phyloP scores from a whole-genome alignment of 2,113 vertebrate genomes.

The Pituophis catenifer region DNA sequence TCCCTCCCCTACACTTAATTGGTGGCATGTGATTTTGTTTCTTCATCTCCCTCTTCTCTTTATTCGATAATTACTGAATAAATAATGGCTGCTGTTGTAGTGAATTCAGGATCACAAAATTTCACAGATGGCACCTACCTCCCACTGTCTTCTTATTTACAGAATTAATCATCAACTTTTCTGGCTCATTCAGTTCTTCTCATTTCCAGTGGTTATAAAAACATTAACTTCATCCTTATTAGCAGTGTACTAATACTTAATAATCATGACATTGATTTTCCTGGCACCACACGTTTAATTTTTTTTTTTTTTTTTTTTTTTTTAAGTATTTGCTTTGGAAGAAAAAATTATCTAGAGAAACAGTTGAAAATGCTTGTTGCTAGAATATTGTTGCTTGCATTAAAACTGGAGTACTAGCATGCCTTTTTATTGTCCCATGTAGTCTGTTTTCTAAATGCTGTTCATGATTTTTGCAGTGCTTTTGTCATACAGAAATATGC shows the following conservation, averaged over 20 bases:
- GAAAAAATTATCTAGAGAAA: slow-evolving; percentile 6
- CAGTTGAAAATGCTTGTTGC: background rate
- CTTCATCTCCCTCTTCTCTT: background rate
- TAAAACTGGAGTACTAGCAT: background rate
- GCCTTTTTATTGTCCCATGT: background rate
- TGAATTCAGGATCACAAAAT: background rate
- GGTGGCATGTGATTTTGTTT: background rate
- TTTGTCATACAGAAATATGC: background rate
- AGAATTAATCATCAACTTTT: background rate
- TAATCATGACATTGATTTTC: background rate
- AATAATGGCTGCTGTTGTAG: background rate
- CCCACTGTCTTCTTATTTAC: background rate
- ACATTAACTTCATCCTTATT: background rate
- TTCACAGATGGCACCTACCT: background rate
- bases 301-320: no score
- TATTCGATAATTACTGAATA: background rate
- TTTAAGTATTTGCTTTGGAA: background rate
- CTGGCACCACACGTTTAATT: background rate
- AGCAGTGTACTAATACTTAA: background rate
- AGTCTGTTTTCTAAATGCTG: background rate
- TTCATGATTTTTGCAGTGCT: slow-evolving; percentile 12
- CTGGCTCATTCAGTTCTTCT: background rate
- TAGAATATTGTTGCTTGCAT: background rate
- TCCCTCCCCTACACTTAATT: background rate
- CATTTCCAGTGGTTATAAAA: background rate